A percentile compares a stretch with the other conserved stretches of the same genome.
Evolutionary conservation across 2,888 invertebrate genomes (phyloP).

Genomic region (Sipunculus nudus): DNA sequence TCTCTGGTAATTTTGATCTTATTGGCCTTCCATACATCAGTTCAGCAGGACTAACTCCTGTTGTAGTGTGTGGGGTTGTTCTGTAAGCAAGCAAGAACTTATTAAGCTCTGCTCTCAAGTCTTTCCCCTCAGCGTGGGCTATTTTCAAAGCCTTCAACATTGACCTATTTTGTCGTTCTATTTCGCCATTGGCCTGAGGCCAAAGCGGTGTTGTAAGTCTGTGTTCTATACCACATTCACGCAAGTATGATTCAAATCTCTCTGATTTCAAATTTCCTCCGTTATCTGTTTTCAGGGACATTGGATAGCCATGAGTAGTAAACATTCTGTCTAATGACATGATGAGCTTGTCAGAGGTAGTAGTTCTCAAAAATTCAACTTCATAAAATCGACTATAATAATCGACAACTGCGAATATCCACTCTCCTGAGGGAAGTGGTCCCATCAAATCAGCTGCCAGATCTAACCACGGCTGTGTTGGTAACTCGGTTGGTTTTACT

Average conservation of each 20-base stretch:
- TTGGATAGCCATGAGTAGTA: conserved; percentile 1
- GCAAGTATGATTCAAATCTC: neutral
- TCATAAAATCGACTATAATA: conserved; percentile 14
- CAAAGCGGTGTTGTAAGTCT: neutral
- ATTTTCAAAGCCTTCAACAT: conserved; percentile 9
- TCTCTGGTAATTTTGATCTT: neutral
- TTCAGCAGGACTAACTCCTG: conserved; percentile 4
- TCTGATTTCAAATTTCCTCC: conserved; percentile 10
- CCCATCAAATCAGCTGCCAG: conserved; percentile 9
- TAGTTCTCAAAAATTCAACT: neutral
- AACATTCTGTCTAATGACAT: conserved; percentile 6
- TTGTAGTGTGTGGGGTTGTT: conserved; percentile 11
- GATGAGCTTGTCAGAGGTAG: conserved; percentile 1
- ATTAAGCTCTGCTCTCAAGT: conserved; percentile 4
- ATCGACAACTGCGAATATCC: conserved; percentile 12
- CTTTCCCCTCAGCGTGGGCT: conserved; percentile 1
- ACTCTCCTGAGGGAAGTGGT: neutral
- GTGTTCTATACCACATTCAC: neutral
- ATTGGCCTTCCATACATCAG: neutral
- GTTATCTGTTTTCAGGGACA: conserved; percentile 11
- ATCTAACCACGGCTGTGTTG: conserved; percentile 11
- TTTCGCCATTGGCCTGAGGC: conserved; percentile 16
- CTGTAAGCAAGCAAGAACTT: conserved; percentile 15
- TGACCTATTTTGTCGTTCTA: conserved; percentile 35
- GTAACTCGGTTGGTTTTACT: conserved; percentile 1